A percentile compares a stretch with the other conserved stretches of the same genome.
phyloP scores from a whole-genome alignment of 2,113 vertebrate genomes.

The Shinisaurus crocodilurus region DNA sequence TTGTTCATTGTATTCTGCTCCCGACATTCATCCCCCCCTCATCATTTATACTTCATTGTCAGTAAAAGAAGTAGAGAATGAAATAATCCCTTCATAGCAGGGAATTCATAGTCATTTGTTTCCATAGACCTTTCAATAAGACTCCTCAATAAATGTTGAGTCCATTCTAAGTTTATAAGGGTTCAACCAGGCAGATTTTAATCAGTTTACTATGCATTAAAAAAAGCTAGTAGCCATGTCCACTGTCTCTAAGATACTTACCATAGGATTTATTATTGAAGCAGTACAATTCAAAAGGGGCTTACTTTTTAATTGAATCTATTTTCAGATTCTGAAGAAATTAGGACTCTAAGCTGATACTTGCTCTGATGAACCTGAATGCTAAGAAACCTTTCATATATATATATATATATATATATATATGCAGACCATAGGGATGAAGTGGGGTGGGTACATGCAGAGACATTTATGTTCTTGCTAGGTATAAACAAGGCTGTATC shows the following conservation, averaged over 20 bases:
- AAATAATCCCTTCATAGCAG: conserved; percentile 22
- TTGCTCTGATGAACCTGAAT: conserved; percentile 68
- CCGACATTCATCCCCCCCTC: conserved; percentile 15
- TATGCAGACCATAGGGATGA: neutral
- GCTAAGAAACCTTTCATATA: conserved; percentile 47
- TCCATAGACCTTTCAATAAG: conserved; percentile 65
- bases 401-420: too few relatives aligned
- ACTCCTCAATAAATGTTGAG: conserved; percentile 64
- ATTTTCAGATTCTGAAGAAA: conserved; percentile 58
- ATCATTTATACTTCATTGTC: neutral
- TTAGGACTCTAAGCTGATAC: conserved; percentile 63
- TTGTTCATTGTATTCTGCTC: neutral
- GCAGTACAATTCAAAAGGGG: conserved; percentile 62
- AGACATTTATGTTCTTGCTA: conserved; percentile 31
- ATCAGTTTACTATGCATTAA: conserved; percentile 68
- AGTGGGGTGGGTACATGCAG: neutral
- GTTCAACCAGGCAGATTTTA: conserved; percentile 72
- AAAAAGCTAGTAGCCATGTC: conserved; percentile 72
- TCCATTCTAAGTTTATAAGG: conserved; percentile 64
- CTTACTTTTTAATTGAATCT: conserved; percentile 64
- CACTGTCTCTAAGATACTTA: conserved; percentile 72
- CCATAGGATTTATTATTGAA: conserved; percentile 64
- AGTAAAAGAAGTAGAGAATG: conserved; percentile 18
- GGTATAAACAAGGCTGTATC: conserved; percentile 61
- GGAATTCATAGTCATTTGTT: conserved; percentile 16